A percentile compares a stretch with the other conserved stretches of the same genome.
These are phyloP conservation scores for Remorina albescens DNA, from an alignment of 2,797 vertebrate species.

Conservation along the genomic window DNA sequence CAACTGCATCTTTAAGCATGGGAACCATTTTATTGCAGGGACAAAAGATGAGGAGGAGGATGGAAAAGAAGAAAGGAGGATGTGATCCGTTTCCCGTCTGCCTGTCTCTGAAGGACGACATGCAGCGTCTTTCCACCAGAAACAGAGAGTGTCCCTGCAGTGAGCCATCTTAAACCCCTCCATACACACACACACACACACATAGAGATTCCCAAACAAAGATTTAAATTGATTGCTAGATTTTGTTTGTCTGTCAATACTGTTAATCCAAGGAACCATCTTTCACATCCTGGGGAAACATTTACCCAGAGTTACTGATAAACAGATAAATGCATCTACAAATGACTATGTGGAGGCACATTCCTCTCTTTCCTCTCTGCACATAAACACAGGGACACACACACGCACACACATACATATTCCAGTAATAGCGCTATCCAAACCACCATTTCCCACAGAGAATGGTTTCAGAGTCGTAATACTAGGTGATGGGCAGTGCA, in stretches of 20 bases:
- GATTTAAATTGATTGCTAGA: conserved; percentile 39
- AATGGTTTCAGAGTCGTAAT: conserved; percentile 49
- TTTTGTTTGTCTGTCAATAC: conserved; percentile 15
- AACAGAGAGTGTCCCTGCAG: conserved; percentile 24
- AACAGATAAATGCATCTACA: conserved; percentile 51
- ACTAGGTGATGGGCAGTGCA: conserved; percentile 40
- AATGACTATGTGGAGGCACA: conserved; percentile 14
- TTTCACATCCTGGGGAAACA: conserved; percentile 53
- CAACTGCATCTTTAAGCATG: conserved; percentile 50
- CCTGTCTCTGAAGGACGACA: conserved; percentile 49
- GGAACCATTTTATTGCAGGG: conserved; percentile 62
- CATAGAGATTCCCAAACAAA: not conserved
- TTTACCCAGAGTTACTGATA: conserved; percentile 57
- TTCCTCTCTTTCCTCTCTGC: conserved; percentile 40
- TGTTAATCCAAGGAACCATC: conserved; percentile 22
- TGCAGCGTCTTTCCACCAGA: conserved; percentile 56
- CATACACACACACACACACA: not conserved
- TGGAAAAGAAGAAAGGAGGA: conserved; percentile 57
- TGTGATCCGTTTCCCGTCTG: conserved; percentile 72
- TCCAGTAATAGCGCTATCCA: conserved; percentile 52
- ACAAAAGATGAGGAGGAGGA: conserved; percentile 40
- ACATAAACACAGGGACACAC: conserved; percentile 40
- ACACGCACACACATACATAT: conserved; percentile 26
- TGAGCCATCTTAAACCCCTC: conserved; percentile 9
- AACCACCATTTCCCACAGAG: conserved; percentile 57